Evolutionary conservation across 92 coral and sea anemone genomes (phyloP), one percentile per base, ranked within the genome.

Genomic region (Galaxea fascicularis): DNA sequence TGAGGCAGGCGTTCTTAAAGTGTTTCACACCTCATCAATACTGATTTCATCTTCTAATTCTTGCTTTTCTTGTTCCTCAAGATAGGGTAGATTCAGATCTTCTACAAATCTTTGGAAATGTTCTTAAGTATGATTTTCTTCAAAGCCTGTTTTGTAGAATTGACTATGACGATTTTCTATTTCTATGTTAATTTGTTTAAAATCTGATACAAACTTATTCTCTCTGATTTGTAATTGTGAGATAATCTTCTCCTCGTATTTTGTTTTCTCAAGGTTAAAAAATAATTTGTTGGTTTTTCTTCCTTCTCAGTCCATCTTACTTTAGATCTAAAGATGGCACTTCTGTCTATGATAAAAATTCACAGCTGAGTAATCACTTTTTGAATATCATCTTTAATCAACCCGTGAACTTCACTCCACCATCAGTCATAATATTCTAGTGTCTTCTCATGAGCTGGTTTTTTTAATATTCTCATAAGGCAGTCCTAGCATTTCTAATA

Each of bases 201-300:
- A 31, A 26, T 65, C 65, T 9, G 65, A 4, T 8, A 58, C 13
- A 22, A 58, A 7, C 25, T 58, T 22, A 8, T 58, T 22, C 12
- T 58, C 22, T 8, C 65, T 22, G 18, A 17, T 58, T 17, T 58
- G 13, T 22, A 58, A 1, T 58, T 58, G 51, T 58, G 25, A 9
- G 65, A 58, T 58, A 58, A n/a, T n/a, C n/a, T n/a, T n/a, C n/a
- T n/a, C n/a, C 9, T 65, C 44, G 28, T 25, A 65, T 17, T 65
- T 65, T 26, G 15, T 65, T 65, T 65, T 18, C 71, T 65, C 46
- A 5, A 65, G 20, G 71, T 65, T 65, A 58, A 58, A 58, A 58
- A 58, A 58, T n/a, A n/a, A n/a, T n/a, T n/a, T n/a, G n/a, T n/a
- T n/a, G n/a, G n/a, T n/a, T n/a, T n/a, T n/a, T n/a, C n/a, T n/a